A percentile compares a stretch with the other conserved stretches of the same genome.
These are phyloP conservation scores for Hypselothyrea guttata DNA, from an alignment of 2,888 invertebrate genomes.

Conservation along the genomic window DNA sequence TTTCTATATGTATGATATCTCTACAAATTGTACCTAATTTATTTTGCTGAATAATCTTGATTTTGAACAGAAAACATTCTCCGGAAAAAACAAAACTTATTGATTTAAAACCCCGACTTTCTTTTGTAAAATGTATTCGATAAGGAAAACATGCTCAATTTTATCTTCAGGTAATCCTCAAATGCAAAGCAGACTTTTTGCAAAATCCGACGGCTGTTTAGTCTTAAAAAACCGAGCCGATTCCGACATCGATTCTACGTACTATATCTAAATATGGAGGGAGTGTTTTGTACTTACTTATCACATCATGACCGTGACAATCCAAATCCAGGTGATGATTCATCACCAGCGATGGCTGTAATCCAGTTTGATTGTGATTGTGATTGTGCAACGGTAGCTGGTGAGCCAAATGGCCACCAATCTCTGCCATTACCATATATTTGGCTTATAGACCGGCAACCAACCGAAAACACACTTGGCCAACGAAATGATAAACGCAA, in stretches of 20 bases:
- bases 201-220: conserved; percentile 24
- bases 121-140: no score
- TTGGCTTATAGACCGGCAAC: conserved; percentile 78
- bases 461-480: conserved; percentile 60
- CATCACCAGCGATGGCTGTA: conserved; percentile 86
- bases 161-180: no score
- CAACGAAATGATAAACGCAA: conserved; percentile 40
- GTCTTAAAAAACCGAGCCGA: conserved; percentile 8
- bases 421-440: conserved; percentile 87
- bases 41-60: no score
- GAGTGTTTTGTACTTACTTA: conserved; percentile 73
- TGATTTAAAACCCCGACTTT: no score
- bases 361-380: conserved; percentile 84
- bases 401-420: conserved; percentile 86
- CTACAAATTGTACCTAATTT: no score
- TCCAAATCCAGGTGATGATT: conserved; percentile 84
- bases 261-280: no score
- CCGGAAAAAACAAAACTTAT: no score
- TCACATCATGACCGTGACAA: conserved; percentile 83
- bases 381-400: conserved; percentile 84
- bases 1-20: no score
- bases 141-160: no score
- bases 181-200: no score
- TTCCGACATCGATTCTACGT: conserved; percentile 1
- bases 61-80: no score